Conservation (phyloP, 1,140 invertebrate genomes). For the Drosophila mayri region DNA sequence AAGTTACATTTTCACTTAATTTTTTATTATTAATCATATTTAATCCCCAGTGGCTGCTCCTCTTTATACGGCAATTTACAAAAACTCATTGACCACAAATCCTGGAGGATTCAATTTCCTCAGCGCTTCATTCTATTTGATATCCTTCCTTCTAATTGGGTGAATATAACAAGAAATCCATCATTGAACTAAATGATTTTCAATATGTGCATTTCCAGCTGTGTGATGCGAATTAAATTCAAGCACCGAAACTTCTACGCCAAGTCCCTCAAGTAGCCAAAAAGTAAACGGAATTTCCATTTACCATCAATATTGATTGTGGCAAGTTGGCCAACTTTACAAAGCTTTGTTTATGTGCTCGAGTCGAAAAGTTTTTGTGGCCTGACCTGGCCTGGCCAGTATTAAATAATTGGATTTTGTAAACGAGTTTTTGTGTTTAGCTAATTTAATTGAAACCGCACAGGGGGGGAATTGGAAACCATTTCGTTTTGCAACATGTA, state of each 20-base stretch:
- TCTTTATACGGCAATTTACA: slow-evolving; percentile 88
- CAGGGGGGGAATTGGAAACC: slow-evolving; percentile 6
- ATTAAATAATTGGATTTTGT: slow-evolving; percentile 28
- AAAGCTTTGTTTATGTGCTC: slow-evolving; percentile 30
- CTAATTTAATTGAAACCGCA: slow-evolving; percentile 39
- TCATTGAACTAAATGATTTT: neutral
- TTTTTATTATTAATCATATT: neutral
- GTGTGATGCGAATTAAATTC: slow-evolving; percentile 69
- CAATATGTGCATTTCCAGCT: slow-evolving; percentile 48
- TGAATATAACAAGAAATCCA: slow-evolving; percentile 67
- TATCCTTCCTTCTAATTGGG: slow-evolving; percentile 85
- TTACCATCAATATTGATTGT: slow-evolving; percentile 46
- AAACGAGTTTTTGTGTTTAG: slow-evolving; percentile 3
- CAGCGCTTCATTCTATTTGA: slow-evolving; percentile 83
- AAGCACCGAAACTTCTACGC: slow-evolving; percentile 70
- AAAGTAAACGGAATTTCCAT: slow-evolving; percentile 20
- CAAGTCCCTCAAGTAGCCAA: slow-evolving; percentile 60
- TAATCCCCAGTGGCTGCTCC: slow-evolving; percentile 85
- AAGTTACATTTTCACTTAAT: neutral
- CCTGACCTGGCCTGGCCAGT: slow-evolving; percentile 4
- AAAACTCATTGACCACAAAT: slow-evolving; percentile 85
- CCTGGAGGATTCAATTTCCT: slow-evolving; percentile 87
- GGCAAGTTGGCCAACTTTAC: slow-evolving; percentile 38
- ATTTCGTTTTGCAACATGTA: slow-evolving; percentile 4
- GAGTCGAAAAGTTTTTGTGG: slow-evolving; percentile 30